Evolutionary conservation across 2,888 invertebrate species (phyloP), one percentile per base, ranked within the genome.

Genomic region (Poecilobothrus nobilitatus): DNA sequence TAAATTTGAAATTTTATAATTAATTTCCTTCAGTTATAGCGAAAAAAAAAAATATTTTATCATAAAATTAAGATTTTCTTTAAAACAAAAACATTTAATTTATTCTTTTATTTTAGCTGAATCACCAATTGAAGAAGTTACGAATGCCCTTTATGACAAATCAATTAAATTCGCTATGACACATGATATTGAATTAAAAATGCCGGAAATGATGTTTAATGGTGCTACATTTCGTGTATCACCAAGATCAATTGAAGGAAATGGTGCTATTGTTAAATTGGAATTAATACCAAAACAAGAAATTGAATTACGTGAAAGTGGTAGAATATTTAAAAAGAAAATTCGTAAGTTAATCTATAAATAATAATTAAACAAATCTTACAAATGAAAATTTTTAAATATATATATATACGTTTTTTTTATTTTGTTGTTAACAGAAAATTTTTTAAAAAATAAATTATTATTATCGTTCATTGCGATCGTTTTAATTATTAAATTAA

Each of bases 391-490:
- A n/a, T n/a, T n/a, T n/a, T n/a, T n/a, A n/a, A n/a, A n/a, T n/a
- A n/a, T n/a, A n/a, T n/a, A n/a, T n/a, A n/a, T n/a, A n/a, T n/a
- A 44, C 2, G 34, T 65, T 53, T 68, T 61, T 66, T 44, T 70
- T 53, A 15, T 66, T 67, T 71, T 70, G 73, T n/a, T 70, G 72
- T 75, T 73, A 68, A 21, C 85, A 93, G 93, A 87, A 81, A 90
- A 92, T 82, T 88, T 90, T 77, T 85, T 93, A 74, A 89, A 86
- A 77, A 90, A 87, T 78, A 91, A 91, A 78, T 79, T 93, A 68
- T 77, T 91, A 70, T 85, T 89, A 76, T 91, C 91, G 61, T 87
- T 92, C 66, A 81, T 92, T 75, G 91, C 91, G 0, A 84, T 93
- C 61, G 82, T 93, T 71, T 81, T 94, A 67, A 88, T 93, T 66